phyloP scores from a whole-genome alignment of 2,797 vertebrate species.

The Peromyscus melanophrys region DNA sequence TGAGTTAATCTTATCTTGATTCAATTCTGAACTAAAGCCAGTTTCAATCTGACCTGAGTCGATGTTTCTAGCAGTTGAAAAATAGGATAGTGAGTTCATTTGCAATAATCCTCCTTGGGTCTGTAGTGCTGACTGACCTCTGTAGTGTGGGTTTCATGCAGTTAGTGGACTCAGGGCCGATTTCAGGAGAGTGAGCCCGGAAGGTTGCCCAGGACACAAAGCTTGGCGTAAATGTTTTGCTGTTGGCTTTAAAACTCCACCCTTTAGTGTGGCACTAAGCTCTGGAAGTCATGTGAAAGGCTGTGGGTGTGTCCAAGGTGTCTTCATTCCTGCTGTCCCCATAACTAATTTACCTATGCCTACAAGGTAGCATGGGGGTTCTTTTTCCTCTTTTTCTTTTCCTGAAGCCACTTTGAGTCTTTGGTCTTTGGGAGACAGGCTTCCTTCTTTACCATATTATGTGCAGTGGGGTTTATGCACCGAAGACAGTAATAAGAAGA shows the following conservation, averaged over 20 bases:
- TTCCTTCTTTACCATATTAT: not conserved
- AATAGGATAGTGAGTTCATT: not conserved
- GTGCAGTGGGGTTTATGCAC: not conserved
- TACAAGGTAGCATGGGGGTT: not conserved
- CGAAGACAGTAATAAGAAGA: constrained; percentile 11
- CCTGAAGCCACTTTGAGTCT: not conserved
- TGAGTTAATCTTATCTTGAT: constrained; percentile 74
- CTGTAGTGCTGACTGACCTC: not conserved
- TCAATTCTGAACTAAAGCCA: constrained; percentile 74
- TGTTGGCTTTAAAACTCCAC: not conserved
- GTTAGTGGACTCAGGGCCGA: not conserved
- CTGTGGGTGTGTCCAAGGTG: not conserved
- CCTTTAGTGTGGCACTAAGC: not conserved
- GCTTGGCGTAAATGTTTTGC: not conserved
- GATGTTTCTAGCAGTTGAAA: constrained; percentile 64
- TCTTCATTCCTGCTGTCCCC: not conserved
- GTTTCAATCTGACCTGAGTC: constrained; percentile 67
- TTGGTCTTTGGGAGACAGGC: not conserved
- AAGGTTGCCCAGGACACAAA: fast-evolving
- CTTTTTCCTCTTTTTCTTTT: not conserved
- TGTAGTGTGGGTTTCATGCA: too few species aligned
- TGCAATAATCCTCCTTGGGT: not conserved
- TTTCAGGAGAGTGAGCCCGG: fast-evolving
- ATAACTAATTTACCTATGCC: not conserved
- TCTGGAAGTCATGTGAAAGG: not conserved